phyloP scores from a whole-genome alignment of 2,888 invertebrate genomes.

The Cinara cedri region DNA sequence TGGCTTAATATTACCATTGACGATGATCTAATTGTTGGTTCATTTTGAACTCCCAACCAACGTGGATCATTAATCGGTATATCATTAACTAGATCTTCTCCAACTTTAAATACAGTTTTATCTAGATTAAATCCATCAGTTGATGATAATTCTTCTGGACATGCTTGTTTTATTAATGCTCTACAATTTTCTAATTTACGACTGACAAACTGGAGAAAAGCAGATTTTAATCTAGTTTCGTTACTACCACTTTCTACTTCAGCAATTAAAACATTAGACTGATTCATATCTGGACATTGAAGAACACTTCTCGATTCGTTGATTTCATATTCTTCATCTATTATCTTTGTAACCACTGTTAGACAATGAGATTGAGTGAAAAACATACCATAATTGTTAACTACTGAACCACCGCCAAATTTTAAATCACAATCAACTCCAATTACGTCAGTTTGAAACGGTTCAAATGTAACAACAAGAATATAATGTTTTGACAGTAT shows the following conservation, averaged over 20 bases:
- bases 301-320: constrained; percentile 56
- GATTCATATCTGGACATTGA: constrained; percentile 44
- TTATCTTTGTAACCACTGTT: constrained; percentile 50
- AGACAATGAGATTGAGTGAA: constrained; percentile 54
- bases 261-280: constrained; percentile 11
- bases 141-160: constrained; percentile 50
- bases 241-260: constrained; percentile 62
- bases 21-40: constrained; percentile 53
- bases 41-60: constrained; percentile 67
- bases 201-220: constrained; percentile 77
- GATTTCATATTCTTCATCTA: constrained; percentile 35
- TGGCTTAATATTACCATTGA: constrained; percentile 86
- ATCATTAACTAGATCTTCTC: constrained; percentile 82
- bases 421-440: constrained; percentile 53
- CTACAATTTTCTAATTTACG: constrained; percentile 65
- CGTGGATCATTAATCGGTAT: constrained; percentile 87
- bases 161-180: constrained; percentile 58
- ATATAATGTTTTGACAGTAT: constrained; percentile 51
- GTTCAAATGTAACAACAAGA: constrained; percentile 50
- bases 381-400: constrained; percentile 54
- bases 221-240: constrained; percentile 71
- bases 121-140: constrained; percentile 54
- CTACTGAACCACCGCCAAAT: constrained; percentile 48
- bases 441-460: constrained; percentile 51
- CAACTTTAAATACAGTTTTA: constrained; percentile 71